Conservation (phyloP, 2,113 vertebrate genomes). For the Oryctolagus cuniculus region DNA sequence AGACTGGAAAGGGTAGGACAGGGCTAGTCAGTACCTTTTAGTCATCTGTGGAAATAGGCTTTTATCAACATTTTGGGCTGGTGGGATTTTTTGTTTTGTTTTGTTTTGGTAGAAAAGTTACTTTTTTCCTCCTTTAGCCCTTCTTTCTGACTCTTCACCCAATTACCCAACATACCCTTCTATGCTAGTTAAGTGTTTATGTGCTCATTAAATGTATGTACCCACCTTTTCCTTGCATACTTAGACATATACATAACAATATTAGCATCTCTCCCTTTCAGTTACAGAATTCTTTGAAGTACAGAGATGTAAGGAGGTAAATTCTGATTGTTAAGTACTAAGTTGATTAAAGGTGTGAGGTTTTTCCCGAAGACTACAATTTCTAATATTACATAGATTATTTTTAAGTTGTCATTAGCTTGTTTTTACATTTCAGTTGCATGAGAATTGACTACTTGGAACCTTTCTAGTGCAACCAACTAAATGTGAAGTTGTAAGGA, state of each 20-base stretch:
- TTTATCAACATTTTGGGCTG: slow-evolving; percentile 31
- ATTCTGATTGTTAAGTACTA: slow-evolving; percentile 56
- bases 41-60: slow-evolving; percentile 56
- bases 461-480: slow-evolving; percentile 42
- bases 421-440: slow-evolving; percentile 64
- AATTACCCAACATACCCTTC: not conserved
- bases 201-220: slow-evolving; percentile 61
- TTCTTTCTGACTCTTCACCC: slow-evolving; percentile 35
- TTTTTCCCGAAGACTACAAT: slow-evolving; percentile 52
- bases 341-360: slow-evolving; percentile 37
- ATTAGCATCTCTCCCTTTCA: slow-evolving; percentile 13
- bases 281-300: slow-evolving; percentile 55
- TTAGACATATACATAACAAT: slow-evolving; percentile 28
- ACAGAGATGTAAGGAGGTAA: slow-evolving; percentile 26
- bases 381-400: slow-evolving; percentile 42
- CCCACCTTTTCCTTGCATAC: slow-evolving; percentile 50
- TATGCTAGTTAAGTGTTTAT: slow-evolving; percentile 46
- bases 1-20: not conserved
- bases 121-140: not conserved
- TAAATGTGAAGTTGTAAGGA: slow-evolving; percentile 38
- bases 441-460: slow-evolving; percentile 58
- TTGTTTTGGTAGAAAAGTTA: not conserved
- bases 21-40: slow-evolving; percentile 11
- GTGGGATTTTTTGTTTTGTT: not conserved
- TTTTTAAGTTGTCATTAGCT: slow-evolving; percentile 55